A percentile compares a stretch with the other conserved stretches of the same genome.
Conservation (phyloP, 2,797 vertebrate genomes). For the Falco cherrug region DNA sequence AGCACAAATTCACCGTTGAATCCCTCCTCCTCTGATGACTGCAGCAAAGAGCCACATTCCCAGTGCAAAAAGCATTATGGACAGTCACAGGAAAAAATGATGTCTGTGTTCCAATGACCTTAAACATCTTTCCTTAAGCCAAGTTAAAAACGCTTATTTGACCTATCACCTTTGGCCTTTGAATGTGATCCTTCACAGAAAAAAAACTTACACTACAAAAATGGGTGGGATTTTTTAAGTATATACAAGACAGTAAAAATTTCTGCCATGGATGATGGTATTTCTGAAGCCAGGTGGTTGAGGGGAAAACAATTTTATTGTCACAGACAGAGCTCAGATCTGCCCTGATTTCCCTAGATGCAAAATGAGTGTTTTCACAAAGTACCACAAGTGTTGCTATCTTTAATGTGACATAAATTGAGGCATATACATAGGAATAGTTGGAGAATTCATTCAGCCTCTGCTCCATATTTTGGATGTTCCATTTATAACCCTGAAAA, state of each 20-base stretch:
- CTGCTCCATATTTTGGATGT: not conserved
- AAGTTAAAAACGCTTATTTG: not conserved
- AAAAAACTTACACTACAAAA: not conserved
- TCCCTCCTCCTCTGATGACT: not conserved
- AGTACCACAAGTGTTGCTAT: not conserved
- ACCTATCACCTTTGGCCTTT: not conserved
- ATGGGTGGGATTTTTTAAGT: accelerated
- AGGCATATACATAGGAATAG: not conserved
- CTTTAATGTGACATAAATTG: not conserved
- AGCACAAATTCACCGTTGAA: not conserved
- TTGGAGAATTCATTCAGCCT: not conserved
- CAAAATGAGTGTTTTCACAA: not conserved
- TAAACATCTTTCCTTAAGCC: not conserved
- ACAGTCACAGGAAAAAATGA: not conserved
- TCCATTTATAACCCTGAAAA: not conserved
- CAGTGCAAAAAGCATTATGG: not conserved
- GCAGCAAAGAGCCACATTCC: not conserved
- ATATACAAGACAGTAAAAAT: not conserved
- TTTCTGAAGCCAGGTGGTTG: not conserved
- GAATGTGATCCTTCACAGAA: not conserved
- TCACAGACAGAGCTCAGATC: not conserved
- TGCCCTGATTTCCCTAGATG: not conserved
- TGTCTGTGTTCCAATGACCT: not conserved
- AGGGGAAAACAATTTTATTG: not conserved
- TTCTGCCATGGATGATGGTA: not conserved